phyloP scores from a whole-genome alignment of 2,113 vertebrate genomes.

The Elephas maximus region DNA sequence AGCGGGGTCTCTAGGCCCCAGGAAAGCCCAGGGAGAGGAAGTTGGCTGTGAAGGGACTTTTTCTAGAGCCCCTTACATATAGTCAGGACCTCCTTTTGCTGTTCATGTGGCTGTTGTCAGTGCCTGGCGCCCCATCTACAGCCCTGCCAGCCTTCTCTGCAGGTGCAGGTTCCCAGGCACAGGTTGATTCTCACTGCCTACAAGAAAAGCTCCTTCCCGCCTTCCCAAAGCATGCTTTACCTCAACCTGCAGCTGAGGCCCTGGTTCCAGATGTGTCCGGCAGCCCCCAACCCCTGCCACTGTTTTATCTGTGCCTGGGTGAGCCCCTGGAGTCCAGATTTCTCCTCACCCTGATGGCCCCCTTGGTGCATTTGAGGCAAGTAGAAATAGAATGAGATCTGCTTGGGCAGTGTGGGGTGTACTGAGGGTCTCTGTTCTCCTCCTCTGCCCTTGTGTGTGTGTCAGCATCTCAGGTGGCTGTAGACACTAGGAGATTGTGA shows the following conservation, averaged over 20 bases:
- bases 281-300: too few species aligned
- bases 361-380: not conserved
- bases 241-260: not conserved
- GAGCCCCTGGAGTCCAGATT: not conserved
- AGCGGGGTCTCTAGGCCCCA: not conserved
- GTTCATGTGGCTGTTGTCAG: not conserved
- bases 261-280: not conserved
- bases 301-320: not conserved
- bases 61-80: not conserved
- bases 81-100: not conserved
- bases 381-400: not conserved
- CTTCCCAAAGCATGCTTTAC: not conserved
- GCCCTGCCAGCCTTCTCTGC: not conserved
- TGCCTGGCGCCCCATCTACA: not conserved
- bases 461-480: not conserved
- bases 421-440: not conserved
- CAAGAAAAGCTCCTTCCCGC: too few species aligned
- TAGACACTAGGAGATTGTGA: not conserved
- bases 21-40: not conserved
- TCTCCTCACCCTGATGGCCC: not conserved
- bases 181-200: not conserved
- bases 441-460: too few species aligned
- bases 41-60: not conserved
- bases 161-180: not conserved
- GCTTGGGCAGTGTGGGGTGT: not conserved